phyloP scores from a whole-genome alignment of 2,113 vertebrate species.

The Oryzias melastigma region DNA sequence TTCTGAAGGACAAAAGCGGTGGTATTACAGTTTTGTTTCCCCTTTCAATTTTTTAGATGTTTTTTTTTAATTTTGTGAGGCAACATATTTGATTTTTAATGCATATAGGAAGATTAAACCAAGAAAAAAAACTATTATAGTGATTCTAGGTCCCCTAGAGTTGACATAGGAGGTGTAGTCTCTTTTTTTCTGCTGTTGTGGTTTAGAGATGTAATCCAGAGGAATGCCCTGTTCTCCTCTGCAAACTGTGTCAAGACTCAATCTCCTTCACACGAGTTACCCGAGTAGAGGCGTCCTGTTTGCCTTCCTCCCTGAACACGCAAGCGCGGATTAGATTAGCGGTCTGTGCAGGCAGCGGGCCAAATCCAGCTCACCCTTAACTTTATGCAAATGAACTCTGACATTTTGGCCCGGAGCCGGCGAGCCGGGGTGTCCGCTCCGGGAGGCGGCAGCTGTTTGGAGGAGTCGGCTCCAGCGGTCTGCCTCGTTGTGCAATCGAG shows the following conservation, averaged over 20 bases:
- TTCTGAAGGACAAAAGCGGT: no score
- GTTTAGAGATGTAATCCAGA: conserved; percentile 35
- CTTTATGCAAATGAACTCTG: conserved; percentile 65
- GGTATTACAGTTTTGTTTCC: no score
- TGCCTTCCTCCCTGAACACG: conserved; percentile 53
- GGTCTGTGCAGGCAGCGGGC: conserved; percentile 19
- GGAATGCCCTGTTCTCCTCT: conserved; percentile 11
- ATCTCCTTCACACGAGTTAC: conserved; percentile 57
- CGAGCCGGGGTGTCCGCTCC: conserved; percentile 22
- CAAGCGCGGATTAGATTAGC: conserved; percentile 50
- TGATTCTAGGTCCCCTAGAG: no score
- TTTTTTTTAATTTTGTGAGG: no score
- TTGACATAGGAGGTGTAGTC: conserved; percentile 9
- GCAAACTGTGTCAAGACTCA: conserved; percentile 47
- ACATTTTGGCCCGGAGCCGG: conserved; percentile 2
- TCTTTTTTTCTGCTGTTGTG: conserved; percentile 30
- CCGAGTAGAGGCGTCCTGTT: conserved; percentile 66
- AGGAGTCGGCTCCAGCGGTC: conserved; percentile 23
- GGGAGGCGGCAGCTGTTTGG: conserved; percentile 52
- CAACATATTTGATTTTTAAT: no score
- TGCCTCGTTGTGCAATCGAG: conserved; percentile 47
- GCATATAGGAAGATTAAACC: no score
- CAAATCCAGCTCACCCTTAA: conserved; percentile 53
- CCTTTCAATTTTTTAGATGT: no score
- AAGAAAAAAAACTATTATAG: no score